Conservation (phyloP, 2,797 vertebrate genomes). For the Alcedo atthis region DNA sequence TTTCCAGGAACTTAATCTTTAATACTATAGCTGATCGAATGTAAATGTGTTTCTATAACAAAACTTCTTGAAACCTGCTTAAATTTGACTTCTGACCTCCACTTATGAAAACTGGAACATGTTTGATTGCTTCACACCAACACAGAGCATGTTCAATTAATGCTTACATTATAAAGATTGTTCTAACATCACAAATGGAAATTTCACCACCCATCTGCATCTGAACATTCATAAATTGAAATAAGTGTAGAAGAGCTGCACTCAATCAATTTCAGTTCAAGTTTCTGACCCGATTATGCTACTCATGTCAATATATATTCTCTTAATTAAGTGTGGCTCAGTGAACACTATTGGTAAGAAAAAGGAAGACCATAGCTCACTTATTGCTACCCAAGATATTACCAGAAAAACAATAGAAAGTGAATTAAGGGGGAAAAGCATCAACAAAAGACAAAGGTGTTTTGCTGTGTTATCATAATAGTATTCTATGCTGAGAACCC, state of each 20-base stretch:
- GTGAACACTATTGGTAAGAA: conserved; percentile 33
- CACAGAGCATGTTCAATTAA: conserved; percentile 75
- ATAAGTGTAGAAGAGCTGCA: conserved; percentile 63
- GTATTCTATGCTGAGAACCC: neutral
- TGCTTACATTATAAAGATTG: conserved; percentile 67
- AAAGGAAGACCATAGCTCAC: neutral
- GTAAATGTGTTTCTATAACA: conserved; percentile 50
- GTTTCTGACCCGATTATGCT: conserved; percentile 65
- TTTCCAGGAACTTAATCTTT: conserved; percentile 39
- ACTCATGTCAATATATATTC: conserved; percentile 64
- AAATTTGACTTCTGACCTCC: conserved; percentile 62
- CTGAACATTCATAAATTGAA: conserved; percentile 74
- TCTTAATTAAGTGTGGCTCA: conserved; percentile 73
- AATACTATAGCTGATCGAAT: neutral
- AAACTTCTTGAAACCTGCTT: conserved; percentile 55
- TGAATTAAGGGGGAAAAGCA: neutral
- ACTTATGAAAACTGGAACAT: conserved; percentile 61
- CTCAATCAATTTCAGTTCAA: conserved; percentile 71
- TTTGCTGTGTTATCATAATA: neutral
- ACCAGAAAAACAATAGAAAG: conserved; percentile 1
- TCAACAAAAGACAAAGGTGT: conserved; percentile 14
- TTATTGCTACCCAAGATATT: neutral
- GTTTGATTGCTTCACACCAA: conserved; percentile 41
- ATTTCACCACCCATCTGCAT: conserved; percentile 69
- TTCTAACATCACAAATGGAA: conserved; percentile 71